A percentile compares a stretch with the other conserved stretches of the same genome.
Evolutionary conservation across 2,888 invertebrate species (phyloP).

Genomic region (Belgica antarctica): DNA sequence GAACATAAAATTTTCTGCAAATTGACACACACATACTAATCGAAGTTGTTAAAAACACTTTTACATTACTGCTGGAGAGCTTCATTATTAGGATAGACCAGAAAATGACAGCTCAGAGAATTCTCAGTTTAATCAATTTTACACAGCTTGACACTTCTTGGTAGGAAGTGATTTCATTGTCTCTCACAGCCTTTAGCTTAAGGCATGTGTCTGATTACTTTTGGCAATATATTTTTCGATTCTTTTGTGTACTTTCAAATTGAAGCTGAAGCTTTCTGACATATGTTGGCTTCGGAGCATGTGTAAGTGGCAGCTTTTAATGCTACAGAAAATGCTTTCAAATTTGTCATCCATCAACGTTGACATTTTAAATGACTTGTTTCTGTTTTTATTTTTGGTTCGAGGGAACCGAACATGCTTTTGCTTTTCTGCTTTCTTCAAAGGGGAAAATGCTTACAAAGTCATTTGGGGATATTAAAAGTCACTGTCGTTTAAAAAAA

Average conservation of each 20-base stretch:
- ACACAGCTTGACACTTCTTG: neutral
- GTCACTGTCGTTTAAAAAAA: neutral
- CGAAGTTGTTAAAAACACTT: too few species aligned
- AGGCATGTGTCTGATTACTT: neutral
- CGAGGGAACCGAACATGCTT: neutral
- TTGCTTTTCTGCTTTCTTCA: constrained; percentile 17
- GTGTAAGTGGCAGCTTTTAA: neutral
- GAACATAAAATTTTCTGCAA: too few species aligned
- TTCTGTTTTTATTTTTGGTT: too few species aligned
- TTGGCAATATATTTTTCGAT: neutral
- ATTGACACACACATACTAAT: too few species aligned
- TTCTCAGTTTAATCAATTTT: constrained; percentile 7
- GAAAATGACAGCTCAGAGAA: too few species aligned
- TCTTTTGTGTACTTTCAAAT: neutral
- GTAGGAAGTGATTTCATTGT: neutral
- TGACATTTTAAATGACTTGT: constrained; percentile 39
- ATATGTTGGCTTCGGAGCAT: neutral
- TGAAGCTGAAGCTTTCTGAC: neutral
- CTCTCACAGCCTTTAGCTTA: neutral
- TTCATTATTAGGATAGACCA: too few species aligned
- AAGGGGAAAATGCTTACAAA: neutral
- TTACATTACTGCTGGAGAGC: too few species aligned
- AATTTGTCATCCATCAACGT: constrained; percentile 39
- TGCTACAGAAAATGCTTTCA: constrained; percentile 24
- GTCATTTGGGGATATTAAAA: neutral